phyloP scores from a whole-genome alignment of 2,888 invertebrate species.

The Leptinotarsa tumamoca region DNA sequence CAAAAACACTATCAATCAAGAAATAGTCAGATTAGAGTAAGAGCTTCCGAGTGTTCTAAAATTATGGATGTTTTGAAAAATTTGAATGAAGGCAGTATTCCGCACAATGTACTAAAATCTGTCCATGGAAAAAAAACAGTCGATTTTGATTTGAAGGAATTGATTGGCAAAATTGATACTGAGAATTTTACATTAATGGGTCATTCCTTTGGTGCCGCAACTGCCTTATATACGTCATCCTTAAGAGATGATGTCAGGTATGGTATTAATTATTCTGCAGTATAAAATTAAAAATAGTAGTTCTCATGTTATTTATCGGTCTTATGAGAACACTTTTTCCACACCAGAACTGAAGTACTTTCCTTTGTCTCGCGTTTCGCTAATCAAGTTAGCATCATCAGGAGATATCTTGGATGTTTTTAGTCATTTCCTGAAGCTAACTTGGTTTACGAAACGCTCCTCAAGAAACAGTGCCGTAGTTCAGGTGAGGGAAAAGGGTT shows the following conservation, averaged over 20 bases:
- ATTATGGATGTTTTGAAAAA: constrained; percentile 67
- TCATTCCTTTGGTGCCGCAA: constrained; percentile 77
- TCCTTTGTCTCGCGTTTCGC: too few relatives aligned
- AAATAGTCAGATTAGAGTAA: constrained; percentile 65
- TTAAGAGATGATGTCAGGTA: constrained; percentile 70
- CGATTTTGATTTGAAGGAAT: constrained; percentile 59
- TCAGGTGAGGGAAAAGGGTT: too few relatives aligned
- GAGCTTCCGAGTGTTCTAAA: constrained; percentile 69
- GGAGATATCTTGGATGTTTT: too few relatives aligned
- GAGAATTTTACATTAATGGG: constrained; percentile 69
- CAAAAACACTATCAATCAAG: constrained; percentile 62
- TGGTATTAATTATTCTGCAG: constrained; percentile 39
- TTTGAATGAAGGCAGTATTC: constrained; percentile 67
- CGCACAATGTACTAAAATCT: constrained; percentile 67
- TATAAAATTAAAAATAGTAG: neutral
- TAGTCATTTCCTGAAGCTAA: too few relatives aligned
- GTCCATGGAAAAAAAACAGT: constrained; percentile 48
- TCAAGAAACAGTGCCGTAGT: too few relatives aligned
- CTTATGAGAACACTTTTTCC: too few relatives aligned
- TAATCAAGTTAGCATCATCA: too few relatives aligned
- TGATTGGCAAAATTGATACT: constrained; percentile 66
- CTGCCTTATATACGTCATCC: constrained; percentile 70
- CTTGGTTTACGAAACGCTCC: too few relatives aligned
- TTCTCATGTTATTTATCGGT: too few relatives aligned
- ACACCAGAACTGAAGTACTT: too few relatives aligned